phyloP scores from a whole-genome alignment of 1,140 invertebrate species.

The Cyphomyrmex costatus region DNA sequence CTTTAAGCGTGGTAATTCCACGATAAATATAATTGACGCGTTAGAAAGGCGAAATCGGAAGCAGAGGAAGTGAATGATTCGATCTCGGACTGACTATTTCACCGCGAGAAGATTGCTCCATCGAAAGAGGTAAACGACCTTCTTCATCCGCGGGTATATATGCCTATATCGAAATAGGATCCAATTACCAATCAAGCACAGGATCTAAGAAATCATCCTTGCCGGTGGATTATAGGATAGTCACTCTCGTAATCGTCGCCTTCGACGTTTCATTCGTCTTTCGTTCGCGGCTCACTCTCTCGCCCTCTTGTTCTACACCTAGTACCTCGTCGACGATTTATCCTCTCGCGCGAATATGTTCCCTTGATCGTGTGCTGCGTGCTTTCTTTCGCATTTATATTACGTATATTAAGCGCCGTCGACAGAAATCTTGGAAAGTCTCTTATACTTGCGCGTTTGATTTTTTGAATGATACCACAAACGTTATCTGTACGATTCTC shows the following conservation, averaged over 20 bases:
- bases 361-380: background rate
- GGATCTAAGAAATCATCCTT: slow-evolving; percentile 63
- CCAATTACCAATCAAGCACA: slow-evolving; percentile 68
- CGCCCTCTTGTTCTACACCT: slow-evolving; percentile 32
- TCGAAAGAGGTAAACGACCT: slow-evolving; percentile 72
- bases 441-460: background rate
- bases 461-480: slow-evolving; percentile 74
- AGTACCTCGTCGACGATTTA: slow-evolving; percentile 29
- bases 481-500: slow-evolving; percentile 66
- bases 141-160: slow-evolving; percentile 42
- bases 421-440: background rate
- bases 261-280: slow-evolving; percentile 67
- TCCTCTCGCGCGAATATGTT: slow-evolving; percentile 22
- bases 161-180: slow-evolving; percentile 57
- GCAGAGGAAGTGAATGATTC: slow-evolving; percentile 65
- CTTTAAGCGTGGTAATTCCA: background rate
- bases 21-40: slow-evolving; percentile 53
- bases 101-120: slow-evolving; percentile 65
- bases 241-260: slow-evolving; percentile 56
- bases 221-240: slow-evolving; percentile 68
- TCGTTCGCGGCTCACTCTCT: slow-evolving; percentile 55
- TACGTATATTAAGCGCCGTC: background rate
- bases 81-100: slow-evolving; percentile 56
- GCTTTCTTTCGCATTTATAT: slow-evolving; percentile 8
- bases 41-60: slow-evolving; percentile 43